Evolutionary conservation across 2,113 vertebrate species (phyloP), one percentile per base, ranked within the genome.

Genomic region (Catagonus wagneri): DNA sequence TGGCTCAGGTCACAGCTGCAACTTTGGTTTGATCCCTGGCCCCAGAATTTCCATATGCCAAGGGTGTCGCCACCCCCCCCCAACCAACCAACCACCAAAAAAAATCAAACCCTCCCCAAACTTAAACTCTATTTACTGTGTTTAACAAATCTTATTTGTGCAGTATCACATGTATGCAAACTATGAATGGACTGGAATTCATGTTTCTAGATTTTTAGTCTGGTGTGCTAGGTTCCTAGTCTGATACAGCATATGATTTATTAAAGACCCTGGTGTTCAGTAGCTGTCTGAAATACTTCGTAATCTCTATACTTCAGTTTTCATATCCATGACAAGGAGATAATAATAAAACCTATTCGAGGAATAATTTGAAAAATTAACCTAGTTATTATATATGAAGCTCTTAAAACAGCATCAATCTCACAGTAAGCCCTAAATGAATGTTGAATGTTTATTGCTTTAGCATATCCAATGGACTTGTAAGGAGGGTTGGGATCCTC

Each of bases 381-480:
- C 65, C 71, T 93, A 27, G 14, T 65, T 92, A 86, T 61, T 80
- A 80, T 60, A 84, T 39, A 63, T 92, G 71, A 93, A 74, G 22
- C 15, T 93, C 61, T 65, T 87, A 63, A 90, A 66, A 71, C 56
- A 86, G 56, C 89, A 25, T 83, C 15, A 83, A 52, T 44, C 22
- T 90, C n/a, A 95, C 39, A 84, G 32, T 87, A 93, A 76, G 11
- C 56, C 23, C 78, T 78, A 92, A 89, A 72, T 69, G 89, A 93
- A 72, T 25, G n/a, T 34, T 93, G 56, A 17, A 63, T 36, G 61
- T 74, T 89, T 78, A 92, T 54, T 69, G 54, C 78, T 71, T 93
- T 78, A 90, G 56, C 52, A n/a, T 44, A 76, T 76, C 50, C n/a
- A 78, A 8, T 20, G 68, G 50, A 52, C 60, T 87, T 83, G 29